Evolutionary conservation across 1,140 invertebrate genomes (phyloP).

Genomic region (Cheumatopsyche charites): DNA sequence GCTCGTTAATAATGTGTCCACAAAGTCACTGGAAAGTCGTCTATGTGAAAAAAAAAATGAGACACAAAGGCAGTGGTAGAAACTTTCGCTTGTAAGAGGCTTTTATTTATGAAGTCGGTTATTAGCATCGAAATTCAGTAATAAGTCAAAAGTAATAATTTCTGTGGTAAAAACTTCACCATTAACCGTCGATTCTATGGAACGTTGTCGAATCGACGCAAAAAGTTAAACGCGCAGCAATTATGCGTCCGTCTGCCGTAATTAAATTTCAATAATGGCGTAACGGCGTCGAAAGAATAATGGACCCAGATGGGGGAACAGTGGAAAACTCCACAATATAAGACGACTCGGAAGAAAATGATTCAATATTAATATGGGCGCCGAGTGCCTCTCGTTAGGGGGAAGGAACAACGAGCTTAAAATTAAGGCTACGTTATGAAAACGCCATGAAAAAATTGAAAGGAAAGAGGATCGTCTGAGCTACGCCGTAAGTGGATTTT

Average conservation of each 20-base stretch:
- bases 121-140: too few relatives aligned
- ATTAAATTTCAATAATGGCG: conserved; percentile 27
- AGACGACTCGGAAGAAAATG: conserved; percentile 22
- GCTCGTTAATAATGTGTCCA: too few relatives aligned
- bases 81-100: too few relatives aligned
- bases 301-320: neutral
- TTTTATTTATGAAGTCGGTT: too few relatives aligned
- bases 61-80: too few relatives aligned
- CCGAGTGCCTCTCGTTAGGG: conserved; percentile 32
- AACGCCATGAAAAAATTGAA: conserved; percentile 14
- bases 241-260: conserved; percentile 3
- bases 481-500: conserved; percentile 32
- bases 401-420: conserved; percentile 19
- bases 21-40: too few relatives aligned
- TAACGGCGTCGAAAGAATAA: conserved; percentile 23
- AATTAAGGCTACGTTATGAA: conserved; percentile 37
- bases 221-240: neutral
- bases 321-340: conserved; percentile 8
- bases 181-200: neutral
- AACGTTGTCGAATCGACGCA: neutral
- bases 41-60: too few relatives aligned
- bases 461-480: conserved; percentile 19
- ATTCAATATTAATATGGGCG: conserved; percentile 36
- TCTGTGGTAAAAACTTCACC: neutral
- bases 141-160: too few relatives aligned